These are phyloP conservation scores for Oncopeltus fasciatus DNA, from an alignment of 1,140 invertebrate species.

Conservation along the genomic window DNA sequence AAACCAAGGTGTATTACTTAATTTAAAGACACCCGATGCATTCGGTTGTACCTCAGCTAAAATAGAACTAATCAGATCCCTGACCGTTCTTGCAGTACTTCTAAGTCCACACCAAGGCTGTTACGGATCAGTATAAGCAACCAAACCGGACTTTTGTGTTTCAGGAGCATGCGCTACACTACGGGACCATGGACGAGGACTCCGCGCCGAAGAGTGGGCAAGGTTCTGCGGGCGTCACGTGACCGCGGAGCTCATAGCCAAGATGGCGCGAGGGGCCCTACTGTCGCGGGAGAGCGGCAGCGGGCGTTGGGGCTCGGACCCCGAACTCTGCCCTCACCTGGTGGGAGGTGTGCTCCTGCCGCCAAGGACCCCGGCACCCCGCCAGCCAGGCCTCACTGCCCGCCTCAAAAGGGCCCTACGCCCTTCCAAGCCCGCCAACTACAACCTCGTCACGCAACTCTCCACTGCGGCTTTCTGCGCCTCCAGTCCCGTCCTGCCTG, in stretches of 20 bases:
- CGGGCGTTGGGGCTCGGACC: slow-evolving; percentile 40
- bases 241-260: slow-evolving; percentile 59
- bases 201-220: slow-evolving; percentile 65
- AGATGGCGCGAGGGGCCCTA: slow-evolving; percentile 42
- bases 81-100: too few species aligned
- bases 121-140: too few species aligned
- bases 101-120: too few species aligned
- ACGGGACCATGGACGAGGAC: slow-evolving; percentile 50
- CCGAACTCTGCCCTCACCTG: slow-evolving; percentile 25
- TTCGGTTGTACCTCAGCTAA: too few species aligned
- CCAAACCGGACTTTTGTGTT: too few species aligned
- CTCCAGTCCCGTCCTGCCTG: slow-evolving; percentile 41
- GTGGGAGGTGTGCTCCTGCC: slow-evolving; percentile 15
- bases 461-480: slow-evolving; percentile 46
- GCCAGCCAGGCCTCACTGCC: slow-evolving; percentile 6
- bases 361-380: background rate
- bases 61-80: too few species aligned
- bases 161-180: slow-evolving; percentile 60
- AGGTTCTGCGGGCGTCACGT: slow-evolving; percentile 56
- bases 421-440: slow-evolving; percentile 28
- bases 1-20: too few species aligned
- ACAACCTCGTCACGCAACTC: slow-evolving; percentile 40
- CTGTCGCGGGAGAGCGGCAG: slow-evolving; percentile 40
- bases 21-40: too few species aligned
- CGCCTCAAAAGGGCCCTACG: background rate